Evolutionary conservation across 2,888 invertebrate genomes (phyloP).

Genomic region (Drosophila prostipennis): DNA sequence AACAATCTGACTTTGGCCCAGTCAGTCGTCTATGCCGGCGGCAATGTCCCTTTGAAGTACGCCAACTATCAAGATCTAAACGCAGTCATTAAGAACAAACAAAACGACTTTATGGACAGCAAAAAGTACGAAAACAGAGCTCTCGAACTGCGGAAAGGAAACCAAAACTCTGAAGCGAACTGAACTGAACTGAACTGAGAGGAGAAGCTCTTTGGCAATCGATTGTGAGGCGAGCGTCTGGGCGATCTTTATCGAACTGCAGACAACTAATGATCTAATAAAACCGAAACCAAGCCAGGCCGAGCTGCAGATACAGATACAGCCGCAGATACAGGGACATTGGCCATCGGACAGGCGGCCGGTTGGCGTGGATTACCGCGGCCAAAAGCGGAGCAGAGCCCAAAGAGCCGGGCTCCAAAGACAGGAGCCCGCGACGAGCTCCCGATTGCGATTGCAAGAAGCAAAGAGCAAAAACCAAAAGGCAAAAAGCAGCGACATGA

Average conservation of each 20-base stretch:
- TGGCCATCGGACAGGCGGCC: neutral
- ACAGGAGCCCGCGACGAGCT: conserved; percentile 59
- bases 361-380: conserved; percentile 71
- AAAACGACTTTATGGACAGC: conserved; percentile 81
- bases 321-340: conserved; percentile 47
- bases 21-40: conserved; percentile 58
- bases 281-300: conserved; percentile 74
- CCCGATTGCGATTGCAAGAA: conserved; percentile 54
- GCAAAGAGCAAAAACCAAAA: too few species aligned
- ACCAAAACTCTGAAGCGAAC: conserved; percentile 18
- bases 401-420: conserved; percentile 23
- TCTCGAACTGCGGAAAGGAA: conserved; percentile 40
- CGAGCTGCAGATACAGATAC: conserved; percentile 57
- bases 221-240: conserved; percentile 67
- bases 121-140: conserved; percentile 60
- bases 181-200: conserved; percentile 25
- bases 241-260: conserved; percentile 80
- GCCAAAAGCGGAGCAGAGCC: conserved; percentile 28
- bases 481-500: conserved; percentile 52
- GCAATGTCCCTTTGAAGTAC: conserved; percentile 73
- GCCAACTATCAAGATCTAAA: conserved; percentile 81
- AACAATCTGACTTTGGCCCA: conserved; percentile 61
- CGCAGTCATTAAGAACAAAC: conserved; percentile 81
- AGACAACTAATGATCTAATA: conserved; percentile 84
- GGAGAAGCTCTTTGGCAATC: conserved; percentile 64